A percentile compares a stretch with the other conserved stretches of the same genome.
phyloP scores from a whole-genome alignment of 2,113 vertebrate species.

The Daubentonia madagascariensis region DNA sequence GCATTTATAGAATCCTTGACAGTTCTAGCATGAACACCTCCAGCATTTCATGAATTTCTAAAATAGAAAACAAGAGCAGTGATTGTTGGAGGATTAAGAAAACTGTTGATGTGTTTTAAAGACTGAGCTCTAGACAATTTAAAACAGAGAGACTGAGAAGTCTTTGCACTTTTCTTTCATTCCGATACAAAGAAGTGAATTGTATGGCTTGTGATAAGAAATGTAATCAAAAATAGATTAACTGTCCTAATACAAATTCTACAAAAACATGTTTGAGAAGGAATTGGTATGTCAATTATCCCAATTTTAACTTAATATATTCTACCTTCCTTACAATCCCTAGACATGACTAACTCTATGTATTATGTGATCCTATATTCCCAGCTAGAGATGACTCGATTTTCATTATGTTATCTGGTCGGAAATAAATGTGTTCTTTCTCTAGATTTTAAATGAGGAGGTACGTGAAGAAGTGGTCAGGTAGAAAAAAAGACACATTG shows the following conservation, averaged over 20 bases:
- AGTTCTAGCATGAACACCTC: not conserved
- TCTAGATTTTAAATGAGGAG: not conserved
- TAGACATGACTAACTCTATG: not conserved
- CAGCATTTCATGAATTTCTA: not conserved
- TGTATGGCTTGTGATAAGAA: not conserved
- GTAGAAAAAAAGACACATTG: not conserved
- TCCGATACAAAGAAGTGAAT: not conserved
- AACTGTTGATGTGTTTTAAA: not conserved
- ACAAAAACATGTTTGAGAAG: not conserved
- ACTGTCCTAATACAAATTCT: not conserved
- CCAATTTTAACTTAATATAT: not conserved
- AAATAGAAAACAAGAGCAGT: not conserved
- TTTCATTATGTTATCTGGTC: not conserved
- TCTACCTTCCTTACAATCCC: not conserved
- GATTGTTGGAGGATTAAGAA: not conserved
- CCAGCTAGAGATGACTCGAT: not conserved
- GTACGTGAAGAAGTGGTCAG: not conserved
- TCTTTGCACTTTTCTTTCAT: not conserved
- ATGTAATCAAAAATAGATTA: not conserved
- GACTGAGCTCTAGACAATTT: not conserved
- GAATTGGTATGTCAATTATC: not conserved
- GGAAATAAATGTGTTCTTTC: not conserved
- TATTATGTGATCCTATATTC: not conserved
- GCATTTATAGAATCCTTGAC: not conserved
- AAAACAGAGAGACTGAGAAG: not conserved